These are phyloP conservation scores for Corythornis vintsioides DNA, from an alignment of 2,113 vertebrate species.

Conservation along the genomic window DNA sequence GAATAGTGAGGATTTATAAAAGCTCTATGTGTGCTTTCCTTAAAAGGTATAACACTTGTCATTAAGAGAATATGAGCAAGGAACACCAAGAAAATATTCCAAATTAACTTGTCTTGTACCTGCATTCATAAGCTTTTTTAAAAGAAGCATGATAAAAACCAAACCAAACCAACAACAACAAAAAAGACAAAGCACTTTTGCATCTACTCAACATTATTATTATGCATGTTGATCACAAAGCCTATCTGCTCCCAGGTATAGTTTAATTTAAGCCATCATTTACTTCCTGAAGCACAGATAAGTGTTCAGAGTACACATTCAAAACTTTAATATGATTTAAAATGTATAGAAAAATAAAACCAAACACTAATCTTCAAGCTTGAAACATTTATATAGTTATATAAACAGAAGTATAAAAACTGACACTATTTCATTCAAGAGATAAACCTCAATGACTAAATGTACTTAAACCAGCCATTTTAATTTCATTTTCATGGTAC, in stretches of 20 bases:
- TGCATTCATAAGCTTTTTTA: background rate
- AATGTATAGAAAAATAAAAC: background rate
- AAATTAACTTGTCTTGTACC: background rate
- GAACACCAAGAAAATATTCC: background rate
- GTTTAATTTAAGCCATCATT: background rate
- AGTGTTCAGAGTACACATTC: background rate
- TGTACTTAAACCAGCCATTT: background rate
- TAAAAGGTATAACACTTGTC: background rate
- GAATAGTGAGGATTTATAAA: background rate
- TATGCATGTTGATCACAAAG: background rate
- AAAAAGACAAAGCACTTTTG: background rate
- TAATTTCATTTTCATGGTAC: background rate
- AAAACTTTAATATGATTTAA: background rate
- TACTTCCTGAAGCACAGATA: background rate
- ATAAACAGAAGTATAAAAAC: background rate
- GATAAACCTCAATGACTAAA: rapidly evolving
- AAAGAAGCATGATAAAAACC: background rate
- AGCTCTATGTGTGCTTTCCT: background rate
- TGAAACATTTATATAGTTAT: background rate
- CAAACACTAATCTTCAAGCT: background rate
- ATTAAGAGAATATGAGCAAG: background rate
- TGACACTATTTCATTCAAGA: background rate
- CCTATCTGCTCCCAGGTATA: background rate
- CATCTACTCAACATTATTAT: background rate
- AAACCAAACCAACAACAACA: too few relatives aligned